These are phyloP conservation scores for Drosophila seclusa DNA, from an alignment of 2,888 invertebrate genomes.

Conservation along the genomic window DNA sequence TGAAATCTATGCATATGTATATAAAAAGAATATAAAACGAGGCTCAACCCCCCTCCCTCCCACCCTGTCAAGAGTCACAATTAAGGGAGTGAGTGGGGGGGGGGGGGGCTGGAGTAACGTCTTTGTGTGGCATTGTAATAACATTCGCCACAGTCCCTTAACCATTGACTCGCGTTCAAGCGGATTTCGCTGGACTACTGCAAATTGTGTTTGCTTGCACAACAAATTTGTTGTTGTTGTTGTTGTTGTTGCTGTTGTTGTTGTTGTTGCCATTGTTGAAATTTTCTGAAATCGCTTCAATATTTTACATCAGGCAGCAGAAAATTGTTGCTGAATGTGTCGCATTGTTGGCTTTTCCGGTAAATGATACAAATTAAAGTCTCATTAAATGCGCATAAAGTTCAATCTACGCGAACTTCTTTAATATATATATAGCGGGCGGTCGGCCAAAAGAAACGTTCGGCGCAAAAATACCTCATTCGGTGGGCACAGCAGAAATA, in stretches of 20 bases:
- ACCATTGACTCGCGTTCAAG: slow-evolving; percentile 43
- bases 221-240: neutral
- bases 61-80: slow-evolving; percentile 11
- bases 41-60: neutral
- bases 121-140: slow-evolving; percentile 23
- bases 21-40: neutral
- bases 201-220: slow-evolving; percentile 54
- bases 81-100: neutral
- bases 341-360: slow-evolving; percentile 14
- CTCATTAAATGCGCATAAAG: slow-evolving; percentile 48
- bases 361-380: slow-evolving; percentile 41
- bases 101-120: neutral
- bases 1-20: slow-evolving; percentile 38
- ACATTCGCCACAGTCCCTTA: slow-evolving; percentile 19
- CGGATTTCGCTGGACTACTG: slow-evolving; percentile 67
- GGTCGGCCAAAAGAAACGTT: slow-evolving; percentile 48
- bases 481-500: slow-evolving; percentile 32
- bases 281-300: slow-evolving; percentile 50
- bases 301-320: slow-evolving; percentile 61
- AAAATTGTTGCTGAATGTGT: slow-evolving; percentile 35
- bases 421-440: slow-evolving; percentile 35
- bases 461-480: slow-evolving; percentile 51
- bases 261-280: neutral
- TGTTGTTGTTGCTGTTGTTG: neutral
- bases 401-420: slow-evolving; percentile 37